Percentiles rank a stretch among this genome's conserved stretches.
Evolutionary conservation across 2,888 invertebrate genomes (phyloP).

Genomic region (Myopa tessellatipennis): DNA sequence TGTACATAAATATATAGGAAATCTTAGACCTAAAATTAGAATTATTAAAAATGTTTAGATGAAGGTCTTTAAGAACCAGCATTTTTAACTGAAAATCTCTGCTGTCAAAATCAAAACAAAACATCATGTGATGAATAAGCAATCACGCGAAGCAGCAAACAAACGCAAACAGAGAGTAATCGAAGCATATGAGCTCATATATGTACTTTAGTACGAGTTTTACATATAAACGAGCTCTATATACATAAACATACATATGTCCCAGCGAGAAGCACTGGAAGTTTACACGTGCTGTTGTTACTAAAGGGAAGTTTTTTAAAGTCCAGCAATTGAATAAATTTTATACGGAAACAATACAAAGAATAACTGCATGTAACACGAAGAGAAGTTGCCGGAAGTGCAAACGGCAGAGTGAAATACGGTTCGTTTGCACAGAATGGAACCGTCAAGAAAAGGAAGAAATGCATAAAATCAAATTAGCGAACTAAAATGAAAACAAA

Average conservation of each 20-base stretch:
- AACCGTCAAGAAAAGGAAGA: background rate
- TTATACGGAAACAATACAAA: background rate
- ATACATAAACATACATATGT: background rate
- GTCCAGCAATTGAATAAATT: background rate
- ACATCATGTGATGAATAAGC: background rate
- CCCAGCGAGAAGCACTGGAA: background rate
- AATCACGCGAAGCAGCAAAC: background rate
- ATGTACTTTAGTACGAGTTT: background rate
- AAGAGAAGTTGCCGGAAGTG: background rate
- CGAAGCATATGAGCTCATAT: background rate
- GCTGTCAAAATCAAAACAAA: background rate
- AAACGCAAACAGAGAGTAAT: background rate
- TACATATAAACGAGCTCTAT: no score
- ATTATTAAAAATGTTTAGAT: no score
- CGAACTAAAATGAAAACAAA: conserved; percentile 10
- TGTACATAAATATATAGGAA: no score
- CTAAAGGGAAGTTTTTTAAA: background rate
- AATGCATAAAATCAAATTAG: conserved; percentile 8
- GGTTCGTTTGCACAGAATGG: background rate
- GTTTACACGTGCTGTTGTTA: background rate
- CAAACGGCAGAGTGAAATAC: background rate
- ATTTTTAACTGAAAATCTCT: background rate
- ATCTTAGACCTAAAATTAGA: no score
- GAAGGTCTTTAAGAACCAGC: no score
- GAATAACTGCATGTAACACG: background rate